Percentiles rank a stretch among this genome's conserved stretches.
Evolutionary conservation across 2,113 vertebrate genomes (phyloP).

Genomic region (Emydura subglobosa): DNA sequence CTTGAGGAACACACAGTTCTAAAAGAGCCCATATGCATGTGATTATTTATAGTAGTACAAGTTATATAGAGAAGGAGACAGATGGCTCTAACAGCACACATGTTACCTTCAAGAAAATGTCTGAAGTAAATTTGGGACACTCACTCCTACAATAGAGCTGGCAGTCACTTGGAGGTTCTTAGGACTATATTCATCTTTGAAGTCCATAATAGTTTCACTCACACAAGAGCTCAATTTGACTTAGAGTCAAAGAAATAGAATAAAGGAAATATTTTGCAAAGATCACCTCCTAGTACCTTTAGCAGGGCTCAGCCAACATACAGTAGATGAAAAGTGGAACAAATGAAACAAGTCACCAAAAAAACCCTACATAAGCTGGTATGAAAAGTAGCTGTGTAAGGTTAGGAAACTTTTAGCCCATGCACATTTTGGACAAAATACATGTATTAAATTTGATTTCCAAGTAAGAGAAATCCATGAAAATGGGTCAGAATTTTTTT

Average conservation of each 20-base stretch:
- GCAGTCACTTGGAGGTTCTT: constrained; percentile 48
- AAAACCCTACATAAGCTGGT: background rate
- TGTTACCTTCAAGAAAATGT: constrained; percentile 73
- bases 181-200: constrained; percentile 51
- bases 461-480: background rate
- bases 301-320: constrained; percentile 22
- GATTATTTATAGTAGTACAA: constrained; percentile 82
- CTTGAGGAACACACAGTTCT: constrained; percentile 61
- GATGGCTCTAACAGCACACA: constrained; percentile 79
- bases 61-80: constrained; percentile 78
- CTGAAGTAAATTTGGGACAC: constrained; percentile 67
- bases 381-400: background rate
- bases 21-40: constrained; percentile 67
- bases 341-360: background rate
- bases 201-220: constrained; percentile 46
- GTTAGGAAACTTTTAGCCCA: background rate
- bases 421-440: background rate
- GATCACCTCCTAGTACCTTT: constrained; percentile 19
- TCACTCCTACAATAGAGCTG: constrained; percentile 62
- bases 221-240: constrained; percentile 50
- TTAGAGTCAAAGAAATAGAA: constrained; percentile 21
- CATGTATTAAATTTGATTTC: background rate
- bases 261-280: constrained; percentile 35
- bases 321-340: constrained; percentile 11
- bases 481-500: background rate